phyloP scores from a whole-genome alignment of 2,113 vertebrate species.

The Hemicordylus capensis region DNA sequence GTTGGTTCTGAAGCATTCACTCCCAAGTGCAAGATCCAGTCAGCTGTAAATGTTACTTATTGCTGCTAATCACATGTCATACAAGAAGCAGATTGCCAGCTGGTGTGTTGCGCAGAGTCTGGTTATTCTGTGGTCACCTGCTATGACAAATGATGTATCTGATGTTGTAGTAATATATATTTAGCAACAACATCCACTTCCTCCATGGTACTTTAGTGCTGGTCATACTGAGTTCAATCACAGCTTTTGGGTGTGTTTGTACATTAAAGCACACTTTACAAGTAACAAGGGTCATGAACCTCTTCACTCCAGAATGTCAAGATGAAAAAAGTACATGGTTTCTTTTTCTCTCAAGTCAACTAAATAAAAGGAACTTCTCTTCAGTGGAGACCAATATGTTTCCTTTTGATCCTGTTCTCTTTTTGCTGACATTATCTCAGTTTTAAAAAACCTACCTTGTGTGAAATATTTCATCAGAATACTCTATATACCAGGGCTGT shows the following conservation, averaged over 20 bases:
- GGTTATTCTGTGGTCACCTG: constrained; percentile 19
- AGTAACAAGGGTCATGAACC: neutral
- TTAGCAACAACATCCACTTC: constrained; percentile 30
- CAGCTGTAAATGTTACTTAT: neutral
- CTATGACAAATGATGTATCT: constrained; percentile 19
- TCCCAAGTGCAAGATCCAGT: neutral
- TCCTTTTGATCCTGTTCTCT: neutral
- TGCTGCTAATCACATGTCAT: neutral
- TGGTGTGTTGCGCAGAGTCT: neutral
- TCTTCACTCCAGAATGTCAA: neutral
- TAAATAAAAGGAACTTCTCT: neutral
- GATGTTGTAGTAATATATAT: constrained; percentile 18
- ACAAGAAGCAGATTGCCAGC: neutral
- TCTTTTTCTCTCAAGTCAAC: neutral
- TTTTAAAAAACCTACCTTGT: neutral
- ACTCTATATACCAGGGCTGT: too few relatives aligned
- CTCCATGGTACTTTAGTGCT: neutral
- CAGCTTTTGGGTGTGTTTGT: constrained; percentile 2
- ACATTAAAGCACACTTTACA: constrained; percentile 17
- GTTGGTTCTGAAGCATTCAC: neutral
- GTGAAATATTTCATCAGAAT: too few relatives aligned
- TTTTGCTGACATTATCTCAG: too few relatives aligned
- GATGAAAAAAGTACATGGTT: neutral
- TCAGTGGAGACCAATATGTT: neutral
- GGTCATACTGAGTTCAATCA: constrained; percentile 24